A percentile compares a stretch with the other conserved stretches of the same genome.
Conservation (phyloP, 1,140 invertebrate species). For the Drosophila serrata region DNA sequence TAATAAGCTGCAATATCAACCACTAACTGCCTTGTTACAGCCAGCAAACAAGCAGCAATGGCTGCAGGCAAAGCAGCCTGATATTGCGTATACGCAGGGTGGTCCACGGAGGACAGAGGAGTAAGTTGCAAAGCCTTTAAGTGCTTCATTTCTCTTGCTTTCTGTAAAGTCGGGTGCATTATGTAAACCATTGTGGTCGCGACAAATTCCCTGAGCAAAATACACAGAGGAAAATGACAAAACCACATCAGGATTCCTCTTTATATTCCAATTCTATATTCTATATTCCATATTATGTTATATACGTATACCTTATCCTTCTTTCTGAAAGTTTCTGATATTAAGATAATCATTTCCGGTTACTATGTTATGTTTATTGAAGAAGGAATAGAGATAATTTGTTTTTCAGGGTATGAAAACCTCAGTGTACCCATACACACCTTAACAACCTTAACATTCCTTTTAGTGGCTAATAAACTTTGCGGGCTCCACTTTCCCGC, state of each 20-base stretch:
- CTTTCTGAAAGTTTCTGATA: no score
- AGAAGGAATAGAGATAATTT: background rate
- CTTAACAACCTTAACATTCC: background rate
- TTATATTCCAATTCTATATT: no score
- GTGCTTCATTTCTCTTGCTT: constrained; percentile 6
- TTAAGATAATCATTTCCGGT: no score
- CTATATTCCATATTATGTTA: no score
- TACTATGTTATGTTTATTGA: background rate
- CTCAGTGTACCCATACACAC: constrained; percentile 2
- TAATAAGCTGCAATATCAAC: constrained; percentile 40
- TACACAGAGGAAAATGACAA: background rate
- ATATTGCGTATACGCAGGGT: constrained; percentile 23
- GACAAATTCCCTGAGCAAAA: constrained; percentile 28
- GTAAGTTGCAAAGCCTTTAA: background rate
- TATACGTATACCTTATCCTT: no score
- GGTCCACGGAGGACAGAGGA: background rate
- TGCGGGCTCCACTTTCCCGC: constrained; percentile 9
- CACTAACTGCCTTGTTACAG: constrained; percentile 7
- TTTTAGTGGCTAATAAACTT: constrained; percentile 44
- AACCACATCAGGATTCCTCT: background rate
- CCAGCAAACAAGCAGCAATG: background rate
- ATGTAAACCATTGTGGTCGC: constrained; percentile 35
- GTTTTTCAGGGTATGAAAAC: background rate
- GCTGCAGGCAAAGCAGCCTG: background rate
- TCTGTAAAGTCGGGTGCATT: constrained; percentile 24